Conservation (phyloP, 1,140 invertebrate genomes). For the Drosophila ohnishii region DNA sequence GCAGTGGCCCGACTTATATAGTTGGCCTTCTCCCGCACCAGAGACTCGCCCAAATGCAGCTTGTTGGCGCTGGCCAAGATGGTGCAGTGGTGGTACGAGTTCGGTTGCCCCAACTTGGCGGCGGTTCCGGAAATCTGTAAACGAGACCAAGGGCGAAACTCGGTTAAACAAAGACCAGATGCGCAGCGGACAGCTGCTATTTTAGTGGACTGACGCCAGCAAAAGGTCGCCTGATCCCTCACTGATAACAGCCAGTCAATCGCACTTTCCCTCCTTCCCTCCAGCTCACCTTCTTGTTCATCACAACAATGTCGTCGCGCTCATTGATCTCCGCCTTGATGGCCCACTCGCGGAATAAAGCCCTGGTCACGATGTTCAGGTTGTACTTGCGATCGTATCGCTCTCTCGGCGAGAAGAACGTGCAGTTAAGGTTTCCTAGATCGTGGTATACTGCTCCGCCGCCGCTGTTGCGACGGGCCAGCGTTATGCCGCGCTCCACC, state of each 20-base stretch:
- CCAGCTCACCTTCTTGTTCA: conserved; percentile 87
- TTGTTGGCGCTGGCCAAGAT: conserved; percentile 93
- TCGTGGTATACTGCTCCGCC: conserved; percentile 99
- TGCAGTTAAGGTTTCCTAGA: conserved; percentile 94
- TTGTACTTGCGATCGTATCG: conserved; percentile 93
- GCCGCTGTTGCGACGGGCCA: conserved; percentile 96
- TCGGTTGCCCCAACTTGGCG: conserved; percentile 92
- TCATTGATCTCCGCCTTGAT: conserved; percentile 89
- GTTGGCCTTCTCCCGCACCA: conserved; percentile 86
- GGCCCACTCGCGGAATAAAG: conserved; percentile 90
- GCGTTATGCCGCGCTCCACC: conserved; percentile 86
- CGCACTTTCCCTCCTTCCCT: not conserved
- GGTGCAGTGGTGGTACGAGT: conserved; percentile 97
- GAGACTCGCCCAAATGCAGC: conserved; percentile 86
- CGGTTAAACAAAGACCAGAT: conserved; percentile 26
- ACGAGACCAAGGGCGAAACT: conserved; percentile 10
- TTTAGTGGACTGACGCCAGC: conserved; percentile 25
- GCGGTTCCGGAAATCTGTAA: conserved; percentile 93
- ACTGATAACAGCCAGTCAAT: conserved; percentile 41
- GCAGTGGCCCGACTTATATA: conserved; percentile 92
- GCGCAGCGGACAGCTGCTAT: conserved; percentile 17
- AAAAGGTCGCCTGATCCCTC: conserved; percentile 28
- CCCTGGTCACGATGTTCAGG: conserved; percentile 91
- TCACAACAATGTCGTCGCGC: conserved; percentile 92
- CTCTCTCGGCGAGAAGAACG: conserved; percentile 92